Conservation (phyloP, 2,888 invertebrate genomes). For the Noctua janthe region DNA sequence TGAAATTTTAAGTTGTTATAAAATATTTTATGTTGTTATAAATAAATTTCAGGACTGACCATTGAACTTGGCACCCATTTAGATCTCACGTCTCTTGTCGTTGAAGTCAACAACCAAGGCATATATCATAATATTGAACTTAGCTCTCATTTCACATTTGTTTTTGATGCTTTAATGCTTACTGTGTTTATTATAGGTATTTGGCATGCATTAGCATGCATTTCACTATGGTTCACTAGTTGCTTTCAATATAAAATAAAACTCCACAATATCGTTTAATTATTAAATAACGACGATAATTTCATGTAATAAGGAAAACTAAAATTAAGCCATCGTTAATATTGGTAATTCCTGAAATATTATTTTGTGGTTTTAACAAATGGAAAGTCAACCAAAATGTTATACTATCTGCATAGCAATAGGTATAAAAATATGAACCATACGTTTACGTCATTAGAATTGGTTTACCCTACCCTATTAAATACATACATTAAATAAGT, state of each 20-base stretch:
- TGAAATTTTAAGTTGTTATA: too few relatives aligned
- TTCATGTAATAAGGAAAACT: constrained; percentile 22
- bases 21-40: too few relatives aligned
- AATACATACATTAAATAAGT: neutral
- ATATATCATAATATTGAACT: too few relatives aligned
- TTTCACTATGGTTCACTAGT: neutral
- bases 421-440: neutral
- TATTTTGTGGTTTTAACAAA: constrained; percentile 8
- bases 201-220: neutral
- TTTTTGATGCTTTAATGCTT: neutral
- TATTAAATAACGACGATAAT: constrained; percentile 16
- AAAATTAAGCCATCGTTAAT: neutral
- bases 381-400: constrained; percentile 9
- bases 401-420: neutral
- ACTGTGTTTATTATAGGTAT: neutral
- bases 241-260: neutral
- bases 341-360: constrained; percentile 6
- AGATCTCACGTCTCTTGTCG: too few relatives aligned
- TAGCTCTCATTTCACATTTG: too few relatives aligned
- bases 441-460: neutral
- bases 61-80: too few relatives aligned
- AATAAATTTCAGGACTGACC: too few relatives aligned
- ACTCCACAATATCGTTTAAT: neutral
- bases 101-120: too few relatives aligned
- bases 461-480: neutral